These are phyloP conservation scores for Panurus biarmicus DNA, from an alignment of 2,113 vertebrate species.

Conservation along the genomic window DNA sequence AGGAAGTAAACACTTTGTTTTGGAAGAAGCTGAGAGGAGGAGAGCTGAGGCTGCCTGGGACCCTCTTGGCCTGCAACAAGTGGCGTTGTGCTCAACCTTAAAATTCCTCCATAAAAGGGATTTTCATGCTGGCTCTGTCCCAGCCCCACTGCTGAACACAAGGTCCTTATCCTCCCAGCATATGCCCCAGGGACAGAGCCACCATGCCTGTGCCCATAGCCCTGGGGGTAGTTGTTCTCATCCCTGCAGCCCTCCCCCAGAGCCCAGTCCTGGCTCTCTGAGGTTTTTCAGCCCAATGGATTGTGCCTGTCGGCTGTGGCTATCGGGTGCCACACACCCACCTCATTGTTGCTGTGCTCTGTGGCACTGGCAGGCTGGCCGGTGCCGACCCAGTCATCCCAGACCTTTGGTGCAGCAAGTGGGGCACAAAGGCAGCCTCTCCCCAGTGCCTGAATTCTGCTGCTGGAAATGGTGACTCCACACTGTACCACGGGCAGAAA, in stretches of 20 bases:
- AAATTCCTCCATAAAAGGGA: not conserved
- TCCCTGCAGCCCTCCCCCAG: not conserved
- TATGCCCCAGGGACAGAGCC: too few relatives aligned
- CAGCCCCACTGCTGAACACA: not conserved
- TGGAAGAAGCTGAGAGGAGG: not conserved
- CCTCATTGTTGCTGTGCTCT: not conserved
- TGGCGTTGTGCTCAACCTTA: accelerated
- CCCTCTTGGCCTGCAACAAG: not conserved
- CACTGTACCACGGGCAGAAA: not conserved
- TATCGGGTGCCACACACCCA: not conserved
- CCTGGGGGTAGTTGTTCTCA: not conserved
- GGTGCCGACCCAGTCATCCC: accelerated
- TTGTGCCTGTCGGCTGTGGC: not conserved
- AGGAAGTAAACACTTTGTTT: not conserved
- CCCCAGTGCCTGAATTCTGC: not conserved
- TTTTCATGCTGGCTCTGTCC: not conserved
- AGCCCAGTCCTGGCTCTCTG: accelerated
- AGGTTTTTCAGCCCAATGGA: not conserved
- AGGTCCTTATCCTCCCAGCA: accelerated
- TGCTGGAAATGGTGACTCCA: not conserved
- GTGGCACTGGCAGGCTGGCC: accelerated
- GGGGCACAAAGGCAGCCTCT: not conserved
- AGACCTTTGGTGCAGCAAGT: not conserved
- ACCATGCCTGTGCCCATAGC: not conserved
- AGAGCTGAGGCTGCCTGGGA: accelerated